Evolutionary conservation across 1,140 invertebrate genomes (phyloP).

Genomic region (Papilio dardanus): DNA sequence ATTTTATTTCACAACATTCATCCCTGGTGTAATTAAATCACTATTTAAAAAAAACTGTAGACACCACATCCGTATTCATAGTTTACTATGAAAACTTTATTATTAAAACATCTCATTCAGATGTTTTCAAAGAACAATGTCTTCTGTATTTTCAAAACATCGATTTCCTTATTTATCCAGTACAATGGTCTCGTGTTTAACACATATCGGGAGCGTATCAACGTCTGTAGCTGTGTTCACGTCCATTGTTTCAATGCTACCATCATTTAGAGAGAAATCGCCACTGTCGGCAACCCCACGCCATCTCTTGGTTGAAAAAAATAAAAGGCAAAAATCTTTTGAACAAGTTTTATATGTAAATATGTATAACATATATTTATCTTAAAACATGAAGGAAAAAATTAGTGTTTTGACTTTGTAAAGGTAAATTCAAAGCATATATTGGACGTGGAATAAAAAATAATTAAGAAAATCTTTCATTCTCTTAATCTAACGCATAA

Average conservation of each 20-base stretch:
- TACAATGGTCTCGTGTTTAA: constrained; percentile 20
- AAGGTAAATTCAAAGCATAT: no score
- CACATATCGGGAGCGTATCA: constrained; percentile 19
- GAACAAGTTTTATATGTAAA: no score
- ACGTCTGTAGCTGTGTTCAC: background rate
- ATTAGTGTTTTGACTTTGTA: no score
- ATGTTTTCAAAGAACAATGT: background rate
- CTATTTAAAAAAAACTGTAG: background rate
- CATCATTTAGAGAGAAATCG: background rate
- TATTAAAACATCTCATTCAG: background rate
- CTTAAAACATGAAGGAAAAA: no score
- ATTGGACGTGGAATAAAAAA: no score
- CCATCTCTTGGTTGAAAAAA: background rate
- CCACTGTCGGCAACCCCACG: background rate
- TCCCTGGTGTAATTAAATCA: background rate
- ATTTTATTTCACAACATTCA: background rate
- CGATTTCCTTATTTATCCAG: constrained; percentile 23
- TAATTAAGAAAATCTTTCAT: no score
- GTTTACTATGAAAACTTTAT: background rate
- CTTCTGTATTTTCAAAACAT: constrained; percentile 2
- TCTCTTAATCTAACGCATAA: no score
- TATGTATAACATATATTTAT: no score
- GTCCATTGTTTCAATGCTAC: constrained; percentile 24
- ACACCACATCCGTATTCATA: background rate
- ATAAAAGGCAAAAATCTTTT: no score